Base-by-base conservation (phyloP, 2,113 vertebrate species). In the Myrmophylax atrothorax region DNA sequence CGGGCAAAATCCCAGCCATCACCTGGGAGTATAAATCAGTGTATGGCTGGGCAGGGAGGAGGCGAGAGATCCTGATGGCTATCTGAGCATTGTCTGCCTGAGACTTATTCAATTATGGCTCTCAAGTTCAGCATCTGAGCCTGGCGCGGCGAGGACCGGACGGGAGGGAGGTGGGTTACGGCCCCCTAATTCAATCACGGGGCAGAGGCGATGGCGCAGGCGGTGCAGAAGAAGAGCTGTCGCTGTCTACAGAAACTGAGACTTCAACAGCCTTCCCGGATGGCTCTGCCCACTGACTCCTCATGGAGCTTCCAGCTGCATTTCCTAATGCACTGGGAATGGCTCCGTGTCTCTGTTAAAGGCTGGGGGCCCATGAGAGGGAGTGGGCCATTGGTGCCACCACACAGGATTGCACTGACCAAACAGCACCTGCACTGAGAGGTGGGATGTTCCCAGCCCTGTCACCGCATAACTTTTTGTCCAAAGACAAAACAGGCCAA, bases 101-200 rank as follows among this genome's bases (percentile, higher is more conserved):
- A 75, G 69, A 52, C 83, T 89, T 53, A 96, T 87, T 84, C 35
- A 95, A 95, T 95, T 95, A 94, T 10, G 72, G 88, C 73, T 88
- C 77, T 87, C 59, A 12, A 88, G 76, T 87, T 86, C 82, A 84
- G 90, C 95, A 88, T 90, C 94, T 84, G 85, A 95, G 96, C 94
- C 89, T 1, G 59, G 80, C 47, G 35, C 56, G 28, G 80, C 83
- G 3, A 50, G 75, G 86, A n/a, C 60, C 18, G 4, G 40, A 25
- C 9, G 26, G 94, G 76, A 50, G 78, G 74, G 88, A 89, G 89
- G 74, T 46, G 66, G 66, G 91, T 42, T 93, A 26, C 81, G 83
- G 87, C 90, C 86, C 89, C 84, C 59, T 96, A 96, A 97, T 96
- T 96, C 94, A 94, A 96, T 97, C 94, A 96, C 0, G 15, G 75